A percentile compares a stretch with the other conserved stretches of the same genome.
phyloP scores from a whole-genome alignment of 2,888 invertebrate species.

The Arrhopalites spinosus region DNA sequence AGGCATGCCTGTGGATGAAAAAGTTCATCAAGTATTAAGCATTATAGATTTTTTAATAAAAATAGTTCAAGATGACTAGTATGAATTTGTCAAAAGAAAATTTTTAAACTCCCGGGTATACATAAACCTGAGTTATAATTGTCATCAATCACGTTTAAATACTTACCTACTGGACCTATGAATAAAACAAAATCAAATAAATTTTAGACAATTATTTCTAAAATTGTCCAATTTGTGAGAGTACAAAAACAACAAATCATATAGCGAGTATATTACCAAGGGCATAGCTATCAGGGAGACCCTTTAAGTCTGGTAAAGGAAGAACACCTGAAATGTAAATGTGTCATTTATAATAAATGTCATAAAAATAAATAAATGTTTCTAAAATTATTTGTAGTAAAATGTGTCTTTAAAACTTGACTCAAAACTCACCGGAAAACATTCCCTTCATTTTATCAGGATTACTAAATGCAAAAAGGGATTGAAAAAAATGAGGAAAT shows the following conservation, averaged over 20 bases:
- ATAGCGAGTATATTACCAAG: too few species aligned
- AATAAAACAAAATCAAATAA: too few species aligned
- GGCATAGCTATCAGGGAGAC: conserved; percentile 52
- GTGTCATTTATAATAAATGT: not conserved
- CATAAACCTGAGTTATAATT: not conserved
- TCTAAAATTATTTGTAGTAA: not conserved
- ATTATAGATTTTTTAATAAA: not conserved
- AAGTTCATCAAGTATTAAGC: not conserved
- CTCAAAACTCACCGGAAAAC: conserved; percentile 40
- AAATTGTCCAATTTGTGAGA: too few species aligned
- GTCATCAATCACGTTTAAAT: not conserved
- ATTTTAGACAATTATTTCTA: too few species aligned
- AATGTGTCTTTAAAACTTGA: too few species aligned
- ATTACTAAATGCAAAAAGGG: conserved; percentile 49
- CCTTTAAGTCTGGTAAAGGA: conserved; percentile 54
- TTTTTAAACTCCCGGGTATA: too few species aligned
- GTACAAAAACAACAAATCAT: too few species aligned
- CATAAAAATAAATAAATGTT: not conserved
- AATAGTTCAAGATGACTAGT: not conserved
- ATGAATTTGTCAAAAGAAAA: too few species aligned
- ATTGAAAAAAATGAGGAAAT: conserved; percentile 1
- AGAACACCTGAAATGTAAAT: conserved; percentile 45
- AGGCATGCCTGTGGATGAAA: not conserved
- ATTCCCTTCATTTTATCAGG: conserved; percentile 53
- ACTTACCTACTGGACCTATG: conserved; percentile 43